Evolutionary conservation across 2,797 vertebrate species (phyloP), one percentile per base, ranked within the genome.

Genomic region (Lophotriccus pileatus): DNA sequence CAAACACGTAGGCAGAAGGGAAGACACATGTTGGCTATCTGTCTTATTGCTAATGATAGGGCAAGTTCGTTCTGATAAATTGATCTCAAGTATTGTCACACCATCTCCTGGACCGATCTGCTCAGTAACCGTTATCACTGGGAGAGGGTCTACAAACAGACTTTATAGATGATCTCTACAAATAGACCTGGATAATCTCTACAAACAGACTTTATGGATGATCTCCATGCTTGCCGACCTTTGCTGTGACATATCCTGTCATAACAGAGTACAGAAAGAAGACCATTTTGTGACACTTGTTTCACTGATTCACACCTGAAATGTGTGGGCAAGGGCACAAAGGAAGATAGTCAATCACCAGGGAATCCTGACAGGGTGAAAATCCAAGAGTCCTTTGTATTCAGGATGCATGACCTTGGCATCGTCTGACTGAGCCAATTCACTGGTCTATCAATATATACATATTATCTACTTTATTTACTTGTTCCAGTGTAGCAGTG

Each of bases 251-350:
- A 36, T 89, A 70, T 25, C 30, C 56, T 79, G 60, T 74, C 72
- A 75, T 55, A 88, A 68, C 30, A 25, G 0, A 1, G 24, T 44
- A 28, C 30, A 78, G 83, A 84, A 76, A 73, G 84, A 81, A 72
- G 39, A 73, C 30, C 17, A 32, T 47, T 90, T 81, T 14, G 36
- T 81, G 56, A 53, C 53, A 80, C 50, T 55, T 14, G 16, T 63
- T 89, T 85, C 74, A 67, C 41, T 90, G 68, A 74, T 44, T 85
- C 68, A 84, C 72, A 88, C 41, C 17, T 34, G 44, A 77, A 89
- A 74, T 41, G 13, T 27, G 44, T 60, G 76, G 49, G 39, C 58
- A 80, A 83, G 73, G 60, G 7, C 80, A 63, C 1, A 10, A 59
- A 59, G 56, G 32, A 94, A 88, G 46, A 28, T 58, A 78, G 77